These are phyloP conservation scores for Rhadina sibilatrix DNA, from an alignment of 2,113 vertebrate genomes.

Conservation along the genomic window DNA sequence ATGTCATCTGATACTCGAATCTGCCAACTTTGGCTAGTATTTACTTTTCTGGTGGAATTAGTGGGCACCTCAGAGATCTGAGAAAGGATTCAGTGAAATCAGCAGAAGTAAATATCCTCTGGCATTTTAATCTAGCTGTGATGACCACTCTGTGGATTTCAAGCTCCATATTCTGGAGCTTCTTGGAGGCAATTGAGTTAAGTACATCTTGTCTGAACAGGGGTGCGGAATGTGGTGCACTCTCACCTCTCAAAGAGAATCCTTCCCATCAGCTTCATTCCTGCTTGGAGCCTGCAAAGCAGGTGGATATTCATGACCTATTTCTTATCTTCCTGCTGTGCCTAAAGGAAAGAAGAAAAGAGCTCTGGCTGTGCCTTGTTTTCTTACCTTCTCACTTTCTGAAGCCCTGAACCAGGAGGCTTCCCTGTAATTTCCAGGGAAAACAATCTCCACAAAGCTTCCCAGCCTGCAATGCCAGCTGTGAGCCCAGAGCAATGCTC, in stretches of 20 bases:
- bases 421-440: background rate
- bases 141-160: background rate
- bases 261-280: background rate
- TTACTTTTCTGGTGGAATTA: conserved; percentile 16
- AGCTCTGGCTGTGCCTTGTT: background rate
- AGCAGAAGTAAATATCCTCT: conserved; percentile 19
- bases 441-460: background rate
- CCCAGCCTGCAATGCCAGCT: background rate
- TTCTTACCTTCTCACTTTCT: background rate
- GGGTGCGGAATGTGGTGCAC: background rate
- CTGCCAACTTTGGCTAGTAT: background rate
- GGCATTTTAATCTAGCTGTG: conserved; percentile 1
- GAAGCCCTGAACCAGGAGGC: background rate
- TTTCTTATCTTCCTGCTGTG: background rate
- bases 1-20: background rate
- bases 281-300: background rate
- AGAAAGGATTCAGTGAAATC: background rate
- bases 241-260: background rate
- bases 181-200: background rate
- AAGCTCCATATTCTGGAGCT: background rate
- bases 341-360: background rate
- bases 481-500: background rate
- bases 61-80: background rate
- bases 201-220: background rate
- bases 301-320: background rate